A percentile compares a stretch with the other conserved stretches of the same genome.
Conservation (phyloP, 2,797 vertebrate species). For the Phoeniculus purpureus region DNA sequence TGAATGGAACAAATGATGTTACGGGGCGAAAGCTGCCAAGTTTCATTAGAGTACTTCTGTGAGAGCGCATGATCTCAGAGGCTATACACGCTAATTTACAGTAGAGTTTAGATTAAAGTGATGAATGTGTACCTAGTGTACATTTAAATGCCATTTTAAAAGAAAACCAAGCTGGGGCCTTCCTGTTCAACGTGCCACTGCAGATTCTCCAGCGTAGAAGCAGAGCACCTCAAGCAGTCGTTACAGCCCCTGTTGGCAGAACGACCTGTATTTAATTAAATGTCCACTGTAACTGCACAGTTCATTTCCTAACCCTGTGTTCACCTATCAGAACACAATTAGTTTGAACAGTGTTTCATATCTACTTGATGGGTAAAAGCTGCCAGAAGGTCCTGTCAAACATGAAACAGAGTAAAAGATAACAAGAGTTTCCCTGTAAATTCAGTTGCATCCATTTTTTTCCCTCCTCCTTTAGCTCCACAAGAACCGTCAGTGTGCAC, state of each 20-base stretch:
- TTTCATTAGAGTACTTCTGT: conserved; percentile 84
- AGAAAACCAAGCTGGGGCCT: conserved; percentile 48
- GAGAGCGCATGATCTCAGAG: conserved; percentile 83
- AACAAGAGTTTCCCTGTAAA: conserved; percentile 45
- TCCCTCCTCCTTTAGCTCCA: background rate
- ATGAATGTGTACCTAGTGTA: conserved; percentile 69
- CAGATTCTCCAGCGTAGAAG: background rate
- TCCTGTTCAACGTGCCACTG: conserved; percentile 39
- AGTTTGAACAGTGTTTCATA: conserved; percentile 32
- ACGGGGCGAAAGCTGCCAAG: conserved; percentile 78
- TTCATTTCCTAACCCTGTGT: conserved; percentile 17
- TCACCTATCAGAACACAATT: conserved; percentile 23
- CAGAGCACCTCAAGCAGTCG: conserved; percentile 2
- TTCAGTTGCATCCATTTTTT: background rate
- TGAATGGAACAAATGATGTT: conserved; percentile 88
- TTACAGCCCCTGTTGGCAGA: background rate
- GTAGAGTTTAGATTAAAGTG: conserved; percentile 70
- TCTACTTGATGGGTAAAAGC: conserved; percentile 29
- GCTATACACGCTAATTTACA: conserved; percentile 81
- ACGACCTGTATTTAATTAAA: conserved; percentile 24
- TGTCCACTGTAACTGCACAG: background rate
- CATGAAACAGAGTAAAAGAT: conserved; percentile 5
- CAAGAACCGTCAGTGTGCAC: too few species aligned
- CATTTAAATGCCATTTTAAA: conserved; percentile 64
- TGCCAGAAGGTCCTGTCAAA: conserved; percentile 54